Conservation (phyloP, 35 echinoderm and acorn worm species). For the Eucidaris tribuloides region DNA sequence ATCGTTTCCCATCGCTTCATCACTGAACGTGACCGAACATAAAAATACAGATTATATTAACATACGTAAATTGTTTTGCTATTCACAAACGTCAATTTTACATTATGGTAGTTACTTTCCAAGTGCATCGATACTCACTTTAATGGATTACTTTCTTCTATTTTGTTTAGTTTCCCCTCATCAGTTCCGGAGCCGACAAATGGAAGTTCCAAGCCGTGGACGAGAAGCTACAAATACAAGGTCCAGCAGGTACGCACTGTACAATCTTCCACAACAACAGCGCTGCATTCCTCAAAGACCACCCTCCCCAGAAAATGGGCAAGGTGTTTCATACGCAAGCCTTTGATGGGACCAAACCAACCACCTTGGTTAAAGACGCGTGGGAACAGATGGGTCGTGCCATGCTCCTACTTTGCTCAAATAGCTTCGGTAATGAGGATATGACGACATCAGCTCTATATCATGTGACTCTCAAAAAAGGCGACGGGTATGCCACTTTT, state of each 20-base stretch:
- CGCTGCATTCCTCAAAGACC: background rate
- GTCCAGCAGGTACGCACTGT: slow-evolving; percentile 51
- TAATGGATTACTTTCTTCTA: no score
- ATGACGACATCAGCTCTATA: slow-evolving; percentile 81
- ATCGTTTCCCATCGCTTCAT: no score
- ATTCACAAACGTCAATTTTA: no score
- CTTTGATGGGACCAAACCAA: slow-evolving; percentile 49
- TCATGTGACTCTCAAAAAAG: slow-evolving; percentile 53
- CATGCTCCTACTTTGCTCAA: slow-evolving; percentile 72
- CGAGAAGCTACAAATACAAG: slow-evolving; percentile 12
- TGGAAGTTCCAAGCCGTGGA: slow-evolving; percentile 32
- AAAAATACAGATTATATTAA: no score
- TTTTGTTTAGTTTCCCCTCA: no score
- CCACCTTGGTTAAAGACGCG: slow-evolving; percentile 18
- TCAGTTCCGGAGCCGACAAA: no score
- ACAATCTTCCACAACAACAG: slow-evolving; percentile 37
- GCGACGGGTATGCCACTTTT: slow-evolving; percentile 24
- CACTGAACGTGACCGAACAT: no score
- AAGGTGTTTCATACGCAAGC: slow-evolving; percentile 66
- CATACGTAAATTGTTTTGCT: no score
- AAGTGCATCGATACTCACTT: no score
- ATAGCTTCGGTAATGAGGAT: slow-evolving; percentile 54
- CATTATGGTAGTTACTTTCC: no score
- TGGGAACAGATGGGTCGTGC: slow-evolving; percentile 5
- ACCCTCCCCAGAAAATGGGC: background rate